Percentiles rank a stretch among this genome's conserved stretches.
These are phyloP conservation scores for Lasioglossum lativentre DNA, from an alignment of 2,888 invertebrate genomes.

Conservation along the genomic window DNA sequence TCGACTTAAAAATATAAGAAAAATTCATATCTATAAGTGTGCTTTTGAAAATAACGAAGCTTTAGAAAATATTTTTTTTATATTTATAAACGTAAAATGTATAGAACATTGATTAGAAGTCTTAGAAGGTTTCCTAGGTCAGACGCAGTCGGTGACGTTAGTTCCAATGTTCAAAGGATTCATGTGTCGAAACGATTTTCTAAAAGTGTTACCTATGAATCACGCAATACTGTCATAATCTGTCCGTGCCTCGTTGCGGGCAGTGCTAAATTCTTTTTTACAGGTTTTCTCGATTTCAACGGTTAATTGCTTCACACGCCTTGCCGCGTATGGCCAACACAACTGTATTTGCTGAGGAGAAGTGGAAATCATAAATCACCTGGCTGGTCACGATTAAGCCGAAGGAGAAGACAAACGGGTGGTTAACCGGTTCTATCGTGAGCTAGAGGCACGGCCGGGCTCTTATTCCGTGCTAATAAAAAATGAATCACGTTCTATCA, in stretches of 20 bases:
- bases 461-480: slow-evolving; percentile 5
- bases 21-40: neutral
- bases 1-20: neutral
- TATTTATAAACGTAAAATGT: neutral
- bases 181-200: slow-evolving; percentile 67
- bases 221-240: slow-evolving; percentile 77
- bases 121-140: neutral
- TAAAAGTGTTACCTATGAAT: slow-evolving; percentile 63
- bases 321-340: slow-evolving; percentile 60
- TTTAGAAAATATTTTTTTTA: neutral
- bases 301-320: slow-evolving; percentile 69
- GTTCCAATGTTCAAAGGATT: slow-evolving; percentile 32
- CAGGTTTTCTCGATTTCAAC: slow-evolving; percentile 42
- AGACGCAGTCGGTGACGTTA: neutral
- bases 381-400: slow-evolving; percentile 73
- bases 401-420: slow-evolving; percentile 75
- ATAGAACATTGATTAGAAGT: neutral
- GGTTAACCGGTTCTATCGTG: slow-evolving; percentile 75
- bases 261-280: slow-evolving; percentile 57
- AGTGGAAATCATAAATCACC: slow-evolving; percentile 76
- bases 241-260: slow-evolving; percentile 71
- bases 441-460: slow-evolving; percentile 26
- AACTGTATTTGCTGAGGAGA: slow-evolving; percentile 64
- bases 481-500: slow-evolving; percentile 2
- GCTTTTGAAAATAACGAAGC: neutral